A percentile compares a stretch with the other conserved stretches of the same genome.
Evolutionary conservation across 2,797 vertebrate species (phyloP).

Genomic region (Catharus ustulatus): DNA sequence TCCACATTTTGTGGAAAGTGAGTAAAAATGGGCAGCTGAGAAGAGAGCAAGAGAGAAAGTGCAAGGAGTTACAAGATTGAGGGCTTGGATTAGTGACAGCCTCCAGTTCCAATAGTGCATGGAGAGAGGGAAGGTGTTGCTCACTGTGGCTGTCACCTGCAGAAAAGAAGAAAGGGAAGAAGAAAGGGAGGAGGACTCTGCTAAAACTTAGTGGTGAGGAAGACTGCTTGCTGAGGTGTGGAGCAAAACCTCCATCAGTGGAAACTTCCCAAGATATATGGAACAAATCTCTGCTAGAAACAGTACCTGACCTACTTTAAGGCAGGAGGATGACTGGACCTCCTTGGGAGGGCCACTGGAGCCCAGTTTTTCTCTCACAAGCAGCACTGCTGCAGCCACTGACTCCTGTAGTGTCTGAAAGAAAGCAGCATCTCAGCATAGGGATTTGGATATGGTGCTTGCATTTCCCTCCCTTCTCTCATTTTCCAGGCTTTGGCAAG

Average conservation of each 20-base stretch:
- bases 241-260: neutral
- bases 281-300: neutral
- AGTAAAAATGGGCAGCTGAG: neutral
- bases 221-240: neutral
- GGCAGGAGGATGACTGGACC: neutral
- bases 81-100: neutral
- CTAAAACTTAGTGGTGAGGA: neutral
- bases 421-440: rapidly evolving
- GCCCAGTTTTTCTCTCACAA: neutral
- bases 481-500: neutral
- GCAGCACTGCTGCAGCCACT: neutral
- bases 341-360: neutral
- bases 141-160: neutral
- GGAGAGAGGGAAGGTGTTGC: neutral
- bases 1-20: neutral
- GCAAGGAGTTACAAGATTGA: neutral
- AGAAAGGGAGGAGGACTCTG: neutral
- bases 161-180: neutral
- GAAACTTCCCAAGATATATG: neutral
- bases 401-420: neutral
- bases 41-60: neutral
- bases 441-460: neutral
- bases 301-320: neutral
- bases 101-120: rapidly evolving
- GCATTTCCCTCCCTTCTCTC: neutral